Evolutionary conservation across 2,797 vertebrate species (phyloP).

Genomic region (Scolopax rusticola): DNA sequence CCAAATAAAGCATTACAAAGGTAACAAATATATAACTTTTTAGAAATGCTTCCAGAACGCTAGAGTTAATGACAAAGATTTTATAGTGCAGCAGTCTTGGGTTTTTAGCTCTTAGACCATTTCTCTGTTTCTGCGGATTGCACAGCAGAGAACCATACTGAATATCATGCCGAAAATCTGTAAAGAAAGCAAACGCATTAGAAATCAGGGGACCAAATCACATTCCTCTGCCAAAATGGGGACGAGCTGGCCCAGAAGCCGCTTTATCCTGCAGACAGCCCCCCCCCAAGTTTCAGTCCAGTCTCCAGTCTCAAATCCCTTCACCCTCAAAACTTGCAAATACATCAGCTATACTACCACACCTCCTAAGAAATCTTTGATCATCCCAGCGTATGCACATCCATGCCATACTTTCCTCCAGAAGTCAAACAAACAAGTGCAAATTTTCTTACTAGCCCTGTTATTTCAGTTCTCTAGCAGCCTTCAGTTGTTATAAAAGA

Average conservation of each 20-base stretch:
- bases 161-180: constrained; percentile 98
- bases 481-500: background rate
- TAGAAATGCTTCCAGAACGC: constrained; percentile 78
- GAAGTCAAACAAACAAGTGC: background rate
- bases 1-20: constrained; percentile 78
- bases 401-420: background rate
- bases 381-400: background rate
- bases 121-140: constrained; percentile 93
- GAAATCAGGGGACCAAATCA: background rate
- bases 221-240: background rate
- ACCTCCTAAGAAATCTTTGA: background rate
- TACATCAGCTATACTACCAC: background rate
- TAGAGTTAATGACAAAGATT: constrained; percentile 74
- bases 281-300: background rate
- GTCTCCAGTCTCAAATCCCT: background rate
- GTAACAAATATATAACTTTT: constrained; percentile 76
- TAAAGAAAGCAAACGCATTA: background rate
- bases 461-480: background rate
- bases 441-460: background rate
- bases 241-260: background rate
- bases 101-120: constrained; percentile 85
- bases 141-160: constrained; percentile 96
- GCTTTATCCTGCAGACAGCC: background rate
- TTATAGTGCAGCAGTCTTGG: constrained; percentile 30
- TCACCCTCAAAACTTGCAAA: background rate